Evolutionary conservation across 1,140 invertebrate species (phyloP), one percentile per base, ranked within the genome.

Genomic region (Brachionus angularis): DNA sequence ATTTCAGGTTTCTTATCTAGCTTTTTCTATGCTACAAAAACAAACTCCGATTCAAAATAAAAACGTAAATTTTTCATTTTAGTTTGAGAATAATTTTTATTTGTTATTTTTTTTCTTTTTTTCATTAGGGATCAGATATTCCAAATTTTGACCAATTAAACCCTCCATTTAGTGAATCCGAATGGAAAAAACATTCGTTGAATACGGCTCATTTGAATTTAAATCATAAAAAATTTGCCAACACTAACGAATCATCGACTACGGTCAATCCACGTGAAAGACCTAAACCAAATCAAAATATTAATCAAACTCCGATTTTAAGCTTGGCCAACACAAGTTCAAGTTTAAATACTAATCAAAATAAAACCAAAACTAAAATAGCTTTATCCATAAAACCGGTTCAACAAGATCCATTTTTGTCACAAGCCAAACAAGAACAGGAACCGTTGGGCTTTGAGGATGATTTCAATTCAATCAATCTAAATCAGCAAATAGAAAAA

Each of bases 21-120:
- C 89, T 46, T 92, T 91, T 80, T 84, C 85, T 74, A 78, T 93
- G 69, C 76, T 84, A 53, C 87, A 87, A 53, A 88, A 87, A 79
- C 86, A 89, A 62, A 88, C 87, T 81, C 89, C 89, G 46, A 86
- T 91, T 67, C 86, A 88, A 79, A 92, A 92, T 84, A 83, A 91
- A 79, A 86, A 89, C 82, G 89, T 91, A 83, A 85, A 85, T 76
- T 39, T 44, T 12, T 52, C 16, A 12, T 27, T 5, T 10, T n/a
- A 34, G 7, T 1, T 8, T 39, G 1, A 23, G 34, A 18, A 21
- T 1, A 61, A 64, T 16, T 14, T 44, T 36, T 7, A 36, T 55
- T 55, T 34, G n/a, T n/a, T n/a, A n/a, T n/a, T n/a, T n/a, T n/a
- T n/a, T n/a, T n/a, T n/a, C n/a, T n/a, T 33, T 55, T n/a, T 16